Evolutionary conservation across 2,113 vertebrate genomes (phyloP).

Genomic region (Takifugu bimaculatus): DNA sequence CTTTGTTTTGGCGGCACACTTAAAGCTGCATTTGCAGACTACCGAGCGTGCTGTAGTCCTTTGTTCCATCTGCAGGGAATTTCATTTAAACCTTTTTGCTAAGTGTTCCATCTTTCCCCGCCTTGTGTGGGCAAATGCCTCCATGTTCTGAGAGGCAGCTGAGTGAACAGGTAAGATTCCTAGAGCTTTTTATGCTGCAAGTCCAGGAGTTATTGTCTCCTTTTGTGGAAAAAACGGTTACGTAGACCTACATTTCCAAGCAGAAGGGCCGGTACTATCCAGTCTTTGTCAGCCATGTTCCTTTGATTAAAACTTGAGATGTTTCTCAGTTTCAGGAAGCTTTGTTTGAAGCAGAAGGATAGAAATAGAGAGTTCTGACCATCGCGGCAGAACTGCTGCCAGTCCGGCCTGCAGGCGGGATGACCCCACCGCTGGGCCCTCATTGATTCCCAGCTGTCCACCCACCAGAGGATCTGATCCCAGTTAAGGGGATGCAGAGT

Average conservation of each 20-base stretch:
- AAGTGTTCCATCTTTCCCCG: too few relatives aligned
- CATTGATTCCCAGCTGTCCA: slow-evolving; percentile 55
- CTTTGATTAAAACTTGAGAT: slow-evolving; percentile 2
- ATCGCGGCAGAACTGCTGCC: slow-evolving; percentile 14
- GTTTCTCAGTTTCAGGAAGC: slow-evolving; percentile 4
- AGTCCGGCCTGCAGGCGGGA: slow-evolving; percentile 22
- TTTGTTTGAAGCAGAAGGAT: slow-evolving; percentile 13
- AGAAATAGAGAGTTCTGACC: slow-evolving; percentile 4
- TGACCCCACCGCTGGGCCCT: slow-evolving; percentile 20
- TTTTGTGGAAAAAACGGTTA: not conserved
- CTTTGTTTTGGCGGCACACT: too few relatives aligned
- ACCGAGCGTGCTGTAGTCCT: too few relatives aligned
- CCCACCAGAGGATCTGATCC: slow-evolving; percentile 50
- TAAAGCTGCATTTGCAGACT: too few relatives aligned
- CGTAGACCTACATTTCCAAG: slow-evolving; percentile 1
- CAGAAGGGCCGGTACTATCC: not conserved
- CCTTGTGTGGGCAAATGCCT: too few relatives aligned
- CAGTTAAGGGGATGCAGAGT: slow-evolving; percentile 52
- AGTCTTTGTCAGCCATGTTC: not conserved
- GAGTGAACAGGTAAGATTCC: too few relatives aligned
- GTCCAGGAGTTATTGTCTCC: slow-evolving; percentile 1
- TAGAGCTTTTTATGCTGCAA: not conserved
- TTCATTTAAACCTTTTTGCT: too few relatives aligned
- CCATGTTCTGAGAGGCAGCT: too few relatives aligned
- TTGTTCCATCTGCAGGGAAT: too few relatives aligned